phyloP scores from a whole-genome alignment of 2,797 vertebrate genomes.

The Rhincodon typus region DNA sequence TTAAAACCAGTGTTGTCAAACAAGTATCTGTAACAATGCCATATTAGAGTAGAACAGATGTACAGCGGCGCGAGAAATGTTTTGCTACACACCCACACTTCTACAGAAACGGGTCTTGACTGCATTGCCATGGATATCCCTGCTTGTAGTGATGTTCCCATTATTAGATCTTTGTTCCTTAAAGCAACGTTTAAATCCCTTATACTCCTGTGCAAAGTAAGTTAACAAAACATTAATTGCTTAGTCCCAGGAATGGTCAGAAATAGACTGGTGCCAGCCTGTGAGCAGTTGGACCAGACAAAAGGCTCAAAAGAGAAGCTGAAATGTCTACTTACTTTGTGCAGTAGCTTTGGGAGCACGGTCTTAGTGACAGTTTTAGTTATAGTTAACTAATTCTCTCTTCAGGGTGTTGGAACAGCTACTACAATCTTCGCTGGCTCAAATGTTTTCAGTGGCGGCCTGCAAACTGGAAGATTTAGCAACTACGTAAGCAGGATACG shows the following conservation, averaged over 20 bases:
- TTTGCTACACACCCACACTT: neutral
- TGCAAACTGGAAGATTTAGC: neutral
- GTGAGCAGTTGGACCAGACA: neutral
- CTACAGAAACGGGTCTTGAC: neutral
- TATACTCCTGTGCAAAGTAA: neutral
- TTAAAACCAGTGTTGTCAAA: neutral
- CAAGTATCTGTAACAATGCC: neutral
- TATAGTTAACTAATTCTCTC: neutral
- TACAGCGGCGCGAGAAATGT: neutral
- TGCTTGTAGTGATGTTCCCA: neutral
- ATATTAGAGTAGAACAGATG: neutral
- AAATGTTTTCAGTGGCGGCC: neutral
- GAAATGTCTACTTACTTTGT: constrained; percentile 11
- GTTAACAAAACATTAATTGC: neutral
- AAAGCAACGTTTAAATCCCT: neutral
- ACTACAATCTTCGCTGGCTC: neutral
- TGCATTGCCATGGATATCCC: neutral
- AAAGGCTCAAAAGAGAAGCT: neutral
- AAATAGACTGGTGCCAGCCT: neutral
- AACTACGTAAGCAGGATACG: neutral
- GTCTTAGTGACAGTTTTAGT: neutral
- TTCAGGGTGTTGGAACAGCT: neutral
- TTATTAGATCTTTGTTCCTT: neutral
- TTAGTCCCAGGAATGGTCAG: neutral
- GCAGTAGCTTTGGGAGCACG: neutral